Evolutionary conservation across 2,113 vertebrate genomes (phyloP), one percentile per base, ranked within the genome.

Genomic region (Semicossyphus pulcher): DNA sequence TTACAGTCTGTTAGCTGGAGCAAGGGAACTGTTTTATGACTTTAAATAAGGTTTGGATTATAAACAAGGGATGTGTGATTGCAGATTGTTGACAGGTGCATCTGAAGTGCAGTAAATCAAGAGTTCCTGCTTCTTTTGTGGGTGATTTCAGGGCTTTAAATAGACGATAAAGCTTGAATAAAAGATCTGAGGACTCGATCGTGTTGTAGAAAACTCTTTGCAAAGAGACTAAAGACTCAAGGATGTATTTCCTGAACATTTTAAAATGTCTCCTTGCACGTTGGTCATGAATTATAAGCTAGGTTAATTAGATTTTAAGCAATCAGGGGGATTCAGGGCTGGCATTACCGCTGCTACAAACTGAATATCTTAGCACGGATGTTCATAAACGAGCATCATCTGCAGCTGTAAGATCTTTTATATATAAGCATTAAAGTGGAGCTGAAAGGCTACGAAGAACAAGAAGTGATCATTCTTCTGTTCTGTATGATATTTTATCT

Each of bases 251-350:
- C 9, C 48, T 49, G 53, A 44, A 53, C 23, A 14, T 15, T n/a
- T n/a, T n/a, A n/a, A 29, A 28, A 23, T 8, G 10, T 51, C 23
- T 66, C 28, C 2, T 29, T 21, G 21, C 9, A 6, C 20, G 10
- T 37, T 66, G 48, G 15, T 54, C 48, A 71, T 81, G 52, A 78
- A 78, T 78, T 54, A 59, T 36, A 54, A 69, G 47, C 0, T 7
- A 5, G 3, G 74, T 44, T 80, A 73, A 72, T 76, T 65, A 47
- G 16, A 36, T 34, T 64, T 67, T 3, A 18, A 63, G 62, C 7
- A 23, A 20, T 45, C 9, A 36, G 21, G 29, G 34, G 39, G 14
- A 41, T 47, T 52, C 16, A 44, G 39, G 51, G 5, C 44, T 53
- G 36, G 25, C 14, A 32, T 29, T 44, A 7, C 9, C 23, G 53